These are phyloP conservation scores for Dicerorhinus sumatrensis DNA, from an alignment of 2,113 vertebrate species.

Conservation along the genomic window DNA sequence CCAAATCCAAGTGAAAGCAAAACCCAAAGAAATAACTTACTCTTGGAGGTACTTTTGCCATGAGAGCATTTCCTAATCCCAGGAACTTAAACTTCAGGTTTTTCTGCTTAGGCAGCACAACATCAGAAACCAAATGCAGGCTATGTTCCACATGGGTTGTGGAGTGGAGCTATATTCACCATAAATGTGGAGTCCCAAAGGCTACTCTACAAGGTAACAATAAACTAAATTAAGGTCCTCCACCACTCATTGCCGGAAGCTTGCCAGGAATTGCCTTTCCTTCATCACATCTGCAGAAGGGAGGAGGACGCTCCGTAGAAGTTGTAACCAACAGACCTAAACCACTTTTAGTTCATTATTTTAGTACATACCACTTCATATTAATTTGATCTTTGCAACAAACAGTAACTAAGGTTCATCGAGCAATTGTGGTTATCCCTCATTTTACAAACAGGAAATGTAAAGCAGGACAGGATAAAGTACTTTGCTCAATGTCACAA, in stretches of 20 bases:
- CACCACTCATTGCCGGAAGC: neutral
- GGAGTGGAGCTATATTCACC: neutral
- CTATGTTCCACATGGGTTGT: neutral
- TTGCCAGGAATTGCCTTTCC: neutral
- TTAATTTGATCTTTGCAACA: slow-evolving; percentile 1
- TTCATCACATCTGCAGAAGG: neutral
- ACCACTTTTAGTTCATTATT: neutral
- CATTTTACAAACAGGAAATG: neutral
- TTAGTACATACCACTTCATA: neutral
- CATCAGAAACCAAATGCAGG: neutral
- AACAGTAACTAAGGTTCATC: neutral
- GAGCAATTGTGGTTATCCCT: neutral
- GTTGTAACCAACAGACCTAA: neutral
- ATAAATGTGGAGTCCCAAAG: neutral
- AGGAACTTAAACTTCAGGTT: neutral
- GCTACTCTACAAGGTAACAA: neutral
- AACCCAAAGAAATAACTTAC: neutral
- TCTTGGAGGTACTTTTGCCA: neutral
- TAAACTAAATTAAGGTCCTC: neutral
- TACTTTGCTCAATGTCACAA: neutral
- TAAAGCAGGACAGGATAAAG: neutral
- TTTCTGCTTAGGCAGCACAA: neutral
- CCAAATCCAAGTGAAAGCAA: neutral
- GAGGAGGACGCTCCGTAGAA: neutral
- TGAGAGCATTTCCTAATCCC: neutral